Evolutionary conservation across 2,888 invertebrate genomes (phyloP), one percentile per base, ranked within the genome.

Genomic region (Monoplex corrugatus): DNA sequence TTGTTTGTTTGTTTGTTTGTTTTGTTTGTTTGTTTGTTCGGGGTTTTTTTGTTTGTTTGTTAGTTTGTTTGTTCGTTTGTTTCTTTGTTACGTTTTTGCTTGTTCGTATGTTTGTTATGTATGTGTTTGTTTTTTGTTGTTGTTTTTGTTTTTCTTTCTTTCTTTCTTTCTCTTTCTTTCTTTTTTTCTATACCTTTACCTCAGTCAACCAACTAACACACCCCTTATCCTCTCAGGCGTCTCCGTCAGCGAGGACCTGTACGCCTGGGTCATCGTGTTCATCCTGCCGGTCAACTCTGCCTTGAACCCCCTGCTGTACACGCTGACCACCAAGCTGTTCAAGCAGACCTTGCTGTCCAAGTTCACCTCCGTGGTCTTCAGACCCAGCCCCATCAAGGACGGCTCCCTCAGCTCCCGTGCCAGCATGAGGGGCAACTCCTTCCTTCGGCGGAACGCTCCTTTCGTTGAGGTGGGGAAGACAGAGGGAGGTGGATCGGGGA

Each of bases 211-310:
- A 13, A 8, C 19, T 19, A 13, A 8, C 19, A 8, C 19, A 8
- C 19, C 50, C 19, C 50, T 50, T 19, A 13, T 19, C 19, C 50
- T 50, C 50, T 19, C 78, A 92, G 92, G 92, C 35, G 90, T 91
- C 0, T 75, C 89, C 5, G 90, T 92, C 85, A 91, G 90, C 32
- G 89, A 78, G 2, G 91, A 90, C 28, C 89, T 92, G 32, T 92
- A 92, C 83, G 92, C 92, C 38, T 92, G 92, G 93, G 91, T 93
- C 16, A 89, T 92, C 38, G 92, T 92, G 16, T 92, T 93, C 84
- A 91, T 92, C 57, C 87, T 93, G 35, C 93, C 93, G 19, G 91
- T 93, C 72, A 93, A 93, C 90, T 90, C 92, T 1, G 92, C 93
- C 3, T 84, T 93, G 10, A 93, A 93, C 88, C 93, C 93, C 2